phyloP scores from a whole-genome alignment of 2,797 vertebrate genomes.

The Carapus acus region DNA sequence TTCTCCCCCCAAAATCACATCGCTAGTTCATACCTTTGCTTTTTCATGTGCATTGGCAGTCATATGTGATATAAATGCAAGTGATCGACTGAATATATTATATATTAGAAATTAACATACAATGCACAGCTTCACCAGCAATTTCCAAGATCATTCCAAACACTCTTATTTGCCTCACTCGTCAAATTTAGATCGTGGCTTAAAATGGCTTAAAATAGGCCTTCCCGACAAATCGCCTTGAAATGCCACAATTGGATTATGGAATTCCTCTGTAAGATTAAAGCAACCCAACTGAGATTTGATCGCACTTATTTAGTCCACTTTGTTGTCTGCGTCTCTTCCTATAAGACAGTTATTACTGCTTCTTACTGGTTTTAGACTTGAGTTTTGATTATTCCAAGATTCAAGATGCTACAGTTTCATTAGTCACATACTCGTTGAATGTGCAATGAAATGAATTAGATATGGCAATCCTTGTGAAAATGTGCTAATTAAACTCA shows the following conservation, averaged over 20 bases:
- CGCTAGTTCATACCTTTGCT: no score
- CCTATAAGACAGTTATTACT: constrained; percentile 15
- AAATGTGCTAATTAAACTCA: no score
- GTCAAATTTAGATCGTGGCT: constrained; percentile 82
- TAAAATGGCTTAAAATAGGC: constrained; percentile 75
- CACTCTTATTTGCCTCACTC: constrained; percentile 64
- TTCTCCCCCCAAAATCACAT: constrained; percentile 20
- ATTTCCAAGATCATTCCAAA: no score
- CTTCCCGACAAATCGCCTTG: constrained; percentile 79
- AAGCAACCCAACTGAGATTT: constrained; percentile 54
- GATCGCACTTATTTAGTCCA: constrained; percentile 42
- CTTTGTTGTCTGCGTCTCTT: constrained; percentile 36
- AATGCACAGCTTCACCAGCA: no score
- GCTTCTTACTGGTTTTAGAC: no score
- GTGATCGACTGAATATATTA: neutral
- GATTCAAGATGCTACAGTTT: no score
- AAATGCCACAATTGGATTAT: constrained; percentile 87
- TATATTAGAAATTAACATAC: neutral
- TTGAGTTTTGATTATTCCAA: neutral
- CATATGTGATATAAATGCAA: neutral
- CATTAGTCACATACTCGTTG: no score
- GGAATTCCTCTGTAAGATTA: constrained; percentile 69
- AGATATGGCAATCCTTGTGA: no score
- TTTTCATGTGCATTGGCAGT: no score
- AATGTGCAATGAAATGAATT: no score